Conservation (phyloP, 1,140 invertebrate species). For the Cotesia glomerata region DNA sequence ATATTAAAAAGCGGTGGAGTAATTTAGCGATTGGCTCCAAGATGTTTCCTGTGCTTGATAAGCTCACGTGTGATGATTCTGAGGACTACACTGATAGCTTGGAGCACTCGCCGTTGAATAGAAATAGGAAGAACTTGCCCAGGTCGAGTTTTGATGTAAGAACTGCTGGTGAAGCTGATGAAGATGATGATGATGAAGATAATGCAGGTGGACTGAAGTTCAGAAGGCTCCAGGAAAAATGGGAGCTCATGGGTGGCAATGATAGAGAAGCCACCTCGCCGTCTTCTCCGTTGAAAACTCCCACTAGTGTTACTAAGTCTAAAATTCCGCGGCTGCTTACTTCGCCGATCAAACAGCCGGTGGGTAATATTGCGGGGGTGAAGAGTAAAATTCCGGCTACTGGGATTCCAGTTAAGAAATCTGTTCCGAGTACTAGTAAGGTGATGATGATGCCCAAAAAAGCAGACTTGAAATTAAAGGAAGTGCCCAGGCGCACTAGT, state of each 20-base stretch:
- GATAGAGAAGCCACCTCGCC: slow-evolving; percentile 55
- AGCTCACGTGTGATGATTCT: slow-evolving; percentile 70
- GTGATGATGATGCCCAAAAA: slow-evolving; percentile 40
- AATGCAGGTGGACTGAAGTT: slow-evolving; percentile 67
- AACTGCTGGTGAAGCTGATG: slow-evolving; percentile 16
- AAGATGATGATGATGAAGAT: slow-evolving; percentile 51
- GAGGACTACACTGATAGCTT: slow-evolving; percentile 78
- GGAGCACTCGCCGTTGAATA: slow-evolving; percentile 65
- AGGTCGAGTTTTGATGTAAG: slow-evolving; percentile 27
- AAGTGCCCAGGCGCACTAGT: slow-evolving; percentile 60
- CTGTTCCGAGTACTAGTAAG: slow-evolving; percentile 36
- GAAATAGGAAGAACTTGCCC: slow-evolving; percentile 41
- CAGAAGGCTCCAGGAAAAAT: slow-evolving; percentile 81
- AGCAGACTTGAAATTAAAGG: slow-evolving; percentile 43
- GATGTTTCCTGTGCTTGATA: slow-evolving; percentile 74
- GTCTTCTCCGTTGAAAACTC: slow-evolving; percentile 59
- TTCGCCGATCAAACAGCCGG: slow-evolving; percentile 66
- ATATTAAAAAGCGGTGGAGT: slow-evolving; percentile 74
- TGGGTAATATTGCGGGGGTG: slow-evolving; percentile 42
- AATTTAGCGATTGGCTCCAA: slow-evolving; percentile 69
- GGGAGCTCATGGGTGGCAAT: slow-evolving; percentile 77
- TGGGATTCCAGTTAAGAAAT: slow-evolving; percentile 56
- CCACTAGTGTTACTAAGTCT: slow-evolving; percentile 62
- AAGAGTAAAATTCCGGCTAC: slow-evolving; percentile 51
- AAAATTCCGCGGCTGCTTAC: slow-evolving; percentile 75